Evolutionary conservation across 2,797 vertebrate species (phyloP).

Genomic region (Arctocebus calabarensis): DNA sequence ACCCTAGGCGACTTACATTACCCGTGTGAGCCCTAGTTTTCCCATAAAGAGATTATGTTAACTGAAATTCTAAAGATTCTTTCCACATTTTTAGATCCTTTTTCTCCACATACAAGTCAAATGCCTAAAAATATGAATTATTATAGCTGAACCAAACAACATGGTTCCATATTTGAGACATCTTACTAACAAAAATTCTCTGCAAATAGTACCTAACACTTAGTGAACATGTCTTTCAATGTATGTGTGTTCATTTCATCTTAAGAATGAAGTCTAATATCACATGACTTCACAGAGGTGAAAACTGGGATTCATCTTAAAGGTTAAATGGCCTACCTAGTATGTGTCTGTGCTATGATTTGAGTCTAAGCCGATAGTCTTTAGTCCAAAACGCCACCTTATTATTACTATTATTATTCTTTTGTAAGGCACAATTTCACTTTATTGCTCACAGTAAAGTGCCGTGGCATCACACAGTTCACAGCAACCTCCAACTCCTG

Average conservation of each 20-base stretch:
- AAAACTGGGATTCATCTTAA: not conserved
- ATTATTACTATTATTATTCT: not conserved
- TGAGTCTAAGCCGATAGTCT: not conserved
- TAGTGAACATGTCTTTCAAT: not conserved
- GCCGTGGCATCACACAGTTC: too few relatives aligned
- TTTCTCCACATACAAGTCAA: not conserved
- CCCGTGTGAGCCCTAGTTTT: not conserved
- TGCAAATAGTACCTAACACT: not conserved
- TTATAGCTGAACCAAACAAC: conserved; percentile 31
- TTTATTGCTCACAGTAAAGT: too few relatives aligned
- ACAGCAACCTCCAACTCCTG: too few relatives aligned
- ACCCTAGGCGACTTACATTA: not conserved
- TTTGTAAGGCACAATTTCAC: too few relatives aligned
- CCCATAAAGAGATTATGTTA: not conserved
- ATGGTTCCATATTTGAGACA: not conserved
- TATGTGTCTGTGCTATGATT: not conserved
- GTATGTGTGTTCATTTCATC: not conserved
- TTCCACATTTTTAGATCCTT: not conserved
- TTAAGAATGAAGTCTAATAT: not conserved
- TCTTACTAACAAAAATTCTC: not conserved
- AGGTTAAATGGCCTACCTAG: not conserved
- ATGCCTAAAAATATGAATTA: not conserved
- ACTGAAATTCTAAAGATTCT: not conserved
- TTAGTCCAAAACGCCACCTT: not conserved
- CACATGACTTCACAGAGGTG: not conserved